Conservation (phyloP, 2,113 vertebrate genomes). For the Semnopithecus entellus region DNA sequence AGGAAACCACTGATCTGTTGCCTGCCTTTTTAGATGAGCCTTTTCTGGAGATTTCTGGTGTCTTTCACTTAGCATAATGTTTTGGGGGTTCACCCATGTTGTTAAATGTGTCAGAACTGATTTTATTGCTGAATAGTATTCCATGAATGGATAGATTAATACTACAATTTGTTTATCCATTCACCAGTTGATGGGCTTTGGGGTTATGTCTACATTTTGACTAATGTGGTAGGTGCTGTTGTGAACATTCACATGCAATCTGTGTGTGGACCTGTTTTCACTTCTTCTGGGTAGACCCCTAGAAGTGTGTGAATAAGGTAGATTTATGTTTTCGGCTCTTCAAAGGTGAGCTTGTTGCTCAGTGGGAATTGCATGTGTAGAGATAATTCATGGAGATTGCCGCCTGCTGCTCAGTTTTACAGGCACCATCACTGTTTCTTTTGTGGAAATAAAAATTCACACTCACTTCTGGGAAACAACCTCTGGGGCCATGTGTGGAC, state of each 20-base stretch:
- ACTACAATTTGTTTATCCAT: too few relatives aligned
- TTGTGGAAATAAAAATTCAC: neutral
- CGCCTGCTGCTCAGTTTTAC: neutral
- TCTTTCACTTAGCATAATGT: neutral
- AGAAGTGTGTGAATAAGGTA: neutral
- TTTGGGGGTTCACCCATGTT: neutral
- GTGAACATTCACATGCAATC: accelerated
- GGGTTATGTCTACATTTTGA: neutral
- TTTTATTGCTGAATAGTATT: neutral
- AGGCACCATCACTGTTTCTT: neutral
- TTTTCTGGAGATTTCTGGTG: neutral
- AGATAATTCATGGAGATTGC: too few relatives aligned
- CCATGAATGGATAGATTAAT: too few relatives aligned
- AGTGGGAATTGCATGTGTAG: accelerated
- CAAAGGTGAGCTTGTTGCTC: neutral
- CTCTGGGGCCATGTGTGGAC: neutral
- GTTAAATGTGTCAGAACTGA: neutral
- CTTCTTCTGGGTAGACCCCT: neutral
- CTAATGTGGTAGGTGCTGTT: too few relatives aligned
- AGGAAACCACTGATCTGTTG: neutral
- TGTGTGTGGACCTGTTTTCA: neutral
- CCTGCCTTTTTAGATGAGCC: neutral
- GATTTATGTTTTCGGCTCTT: neutral
- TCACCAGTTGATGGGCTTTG: neutral
- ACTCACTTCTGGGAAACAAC: neutral